Conservation (phyloP, 1,140 invertebrate species). For the Hermetia illucens region DNA sequence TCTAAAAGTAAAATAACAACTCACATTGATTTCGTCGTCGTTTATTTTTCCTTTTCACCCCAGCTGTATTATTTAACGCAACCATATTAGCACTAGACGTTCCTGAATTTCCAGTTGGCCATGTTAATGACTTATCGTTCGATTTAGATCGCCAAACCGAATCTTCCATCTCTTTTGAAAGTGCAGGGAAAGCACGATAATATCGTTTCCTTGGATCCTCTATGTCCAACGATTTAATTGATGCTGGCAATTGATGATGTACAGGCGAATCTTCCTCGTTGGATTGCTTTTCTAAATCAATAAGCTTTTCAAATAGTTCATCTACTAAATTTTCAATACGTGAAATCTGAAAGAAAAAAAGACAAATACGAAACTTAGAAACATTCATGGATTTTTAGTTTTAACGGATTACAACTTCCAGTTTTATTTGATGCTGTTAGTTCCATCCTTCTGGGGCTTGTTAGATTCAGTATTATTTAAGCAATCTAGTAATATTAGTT, state of each 20-base stretch:
- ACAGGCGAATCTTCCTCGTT: constrained; percentile 3
- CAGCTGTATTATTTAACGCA: constrained; percentile 6
- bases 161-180: constrained; percentile 11
- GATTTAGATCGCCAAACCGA: constrained; percentile 6
- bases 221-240: too few species aligned
- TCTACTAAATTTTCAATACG: constrained; percentile 35
- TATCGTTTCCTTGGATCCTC: constrained; percentile 12
- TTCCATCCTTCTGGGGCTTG: too few species aligned
- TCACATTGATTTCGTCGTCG: constrained; percentile 12
- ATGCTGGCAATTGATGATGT: not conserved
- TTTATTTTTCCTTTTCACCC: constrained; percentile 11
- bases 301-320: constrained; percentile 34
- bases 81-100: not conserved
- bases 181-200: constrained; percentile 11
- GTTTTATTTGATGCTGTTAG: too few species aligned
- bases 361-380: constrained; percentile 6
- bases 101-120: constrained; percentile 8
- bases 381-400: not conserved
- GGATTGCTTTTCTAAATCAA: constrained; percentile 27
- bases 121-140: constrained; percentile 10
- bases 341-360: constrained; percentile 28
- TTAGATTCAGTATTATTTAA: too few species aligned
- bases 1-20: too few species aligned
- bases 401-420: too few species aligned
- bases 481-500: too few species aligned